These are phyloP conservation scores for Drosophila insularis DNA, from an alignment of 1,140 invertebrate genomes.

Conservation along the genomic window DNA sequence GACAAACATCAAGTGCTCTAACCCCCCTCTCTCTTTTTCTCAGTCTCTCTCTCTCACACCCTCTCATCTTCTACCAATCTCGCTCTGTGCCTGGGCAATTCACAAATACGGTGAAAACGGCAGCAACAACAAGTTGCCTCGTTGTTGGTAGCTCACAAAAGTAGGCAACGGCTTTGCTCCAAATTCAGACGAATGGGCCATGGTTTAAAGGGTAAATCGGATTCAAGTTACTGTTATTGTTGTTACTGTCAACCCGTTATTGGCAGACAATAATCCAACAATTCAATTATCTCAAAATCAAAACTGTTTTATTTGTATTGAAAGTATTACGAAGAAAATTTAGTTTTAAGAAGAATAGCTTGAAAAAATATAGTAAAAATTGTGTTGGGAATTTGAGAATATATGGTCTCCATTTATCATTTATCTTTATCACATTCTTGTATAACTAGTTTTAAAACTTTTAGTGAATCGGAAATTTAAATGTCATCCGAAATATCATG, in stretches of 20 bases:
- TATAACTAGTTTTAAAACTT: too few relatives aligned
- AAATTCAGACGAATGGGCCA: background rate
- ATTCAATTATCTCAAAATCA: too few relatives aligned
- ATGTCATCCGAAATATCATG: too few relatives aligned
- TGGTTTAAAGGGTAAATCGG: background rate
- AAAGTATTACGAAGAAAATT: too few relatives aligned
- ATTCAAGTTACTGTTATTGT: background rate
- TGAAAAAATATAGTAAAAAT: too few relatives aligned
- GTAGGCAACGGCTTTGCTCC: constrained; percentile 43
- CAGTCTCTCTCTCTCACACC: too few relatives aligned
- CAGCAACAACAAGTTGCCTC: constrained; percentile 27
- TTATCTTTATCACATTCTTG: too few relatives aligned
- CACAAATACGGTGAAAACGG: background rate
- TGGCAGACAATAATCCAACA: background rate
- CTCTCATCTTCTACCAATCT: background rate
- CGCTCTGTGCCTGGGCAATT: constrained; percentile 10
- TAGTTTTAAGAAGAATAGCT: too few relatives aligned
- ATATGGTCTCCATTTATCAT: too few relatives aligned
- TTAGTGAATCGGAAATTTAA: too few relatives aligned
- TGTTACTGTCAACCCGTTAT: background rate
- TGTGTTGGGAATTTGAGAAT: too few relatives aligned
- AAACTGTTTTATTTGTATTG: too few relatives aligned
- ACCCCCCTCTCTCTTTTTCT: background rate
- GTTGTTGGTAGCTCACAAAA: constrained; percentile 36
- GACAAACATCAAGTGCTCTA: constrained; percentile 43